Evolutionary conservation across 92 coral and sea anemone genomes (phyloP).

Genomic region (Diadumene lineata): DNA sequence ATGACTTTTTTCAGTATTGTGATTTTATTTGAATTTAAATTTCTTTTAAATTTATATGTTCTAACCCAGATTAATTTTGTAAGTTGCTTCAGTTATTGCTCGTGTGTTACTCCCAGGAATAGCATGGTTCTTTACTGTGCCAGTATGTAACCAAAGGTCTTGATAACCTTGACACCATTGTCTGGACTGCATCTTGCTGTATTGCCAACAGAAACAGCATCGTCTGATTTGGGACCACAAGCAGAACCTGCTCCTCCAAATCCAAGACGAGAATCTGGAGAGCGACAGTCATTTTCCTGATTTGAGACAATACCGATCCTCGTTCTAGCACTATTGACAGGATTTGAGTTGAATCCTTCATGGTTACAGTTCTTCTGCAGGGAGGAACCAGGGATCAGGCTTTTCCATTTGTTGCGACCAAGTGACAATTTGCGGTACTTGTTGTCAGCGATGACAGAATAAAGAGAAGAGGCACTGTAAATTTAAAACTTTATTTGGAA

Average conservation of each 20-base stretch:
- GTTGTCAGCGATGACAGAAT: conserved; percentile 28
- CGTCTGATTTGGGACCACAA: background rate
- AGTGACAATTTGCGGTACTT: conserved; percentile 16
- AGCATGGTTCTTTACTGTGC: conserved; percentile 11
- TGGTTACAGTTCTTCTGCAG: conserved; percentile 17
- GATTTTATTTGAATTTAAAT: too few relatives aligned
- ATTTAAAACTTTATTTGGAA: background rate
- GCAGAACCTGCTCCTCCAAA: conserved; percentile 12
- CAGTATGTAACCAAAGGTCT: conserved; percentile 12
- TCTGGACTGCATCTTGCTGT: conserved; percentile 4
- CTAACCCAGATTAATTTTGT: too few relatives aligned
- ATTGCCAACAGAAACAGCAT: conserved; percentile 5
- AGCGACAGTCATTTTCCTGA: conserved; percentile 13
- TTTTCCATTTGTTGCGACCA: conserved; percentile 26
- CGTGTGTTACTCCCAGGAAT: background rate
- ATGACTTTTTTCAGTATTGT: too few relatives aligned
- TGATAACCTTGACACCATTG: conserved; percentile 1
- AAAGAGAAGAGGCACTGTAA: conserved; percentile 29
- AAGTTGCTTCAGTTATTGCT: too few relatives aligned
- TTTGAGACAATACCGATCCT: conserved; percentile 24
- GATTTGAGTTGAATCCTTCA: conserved; percentile 17
- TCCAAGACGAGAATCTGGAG: conserved; percentile 28
- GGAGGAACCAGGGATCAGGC: conserved; percentile 22
- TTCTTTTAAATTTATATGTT: too few relatives aligned
- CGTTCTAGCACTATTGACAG: background rate